Evolutionary conservation across 2,113 vertebrate species (phyloP).

Genomic region (zebrafish (Danio rerio)): GRCz12tu NC_133176.1:56269001-56269500

Average conservation of each 20-base stretch:
- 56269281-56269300: background rate
- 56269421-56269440: too few species aligned
- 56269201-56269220: background rate
- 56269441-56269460: too few species aligned
- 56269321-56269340: background rate
- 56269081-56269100: conserved; percentile 51
- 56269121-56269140: conserved; percentile 60
- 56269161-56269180: conserved; percentile 50
- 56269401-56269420: too few species aligned
- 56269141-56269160: conserved; percentile 65
- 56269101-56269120: conserved; percentile 60
- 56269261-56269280: background rate
- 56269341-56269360: too few species aligned
- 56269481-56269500: too few species aligned
- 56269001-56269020: background rate
- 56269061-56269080: background rate
- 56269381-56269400: too few species aligned
- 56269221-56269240: background rate
- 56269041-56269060: conserved; percentile 5
- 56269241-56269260: background rate
- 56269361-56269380: too few species aligned
- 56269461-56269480: too few species aligned
- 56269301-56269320: background rate
- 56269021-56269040: background rate
- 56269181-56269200: background rate